Evolutionary conservation across 1,140 invertebrate genomes (phyloP).

Genomic region (Orius laevigatus): DNA sequence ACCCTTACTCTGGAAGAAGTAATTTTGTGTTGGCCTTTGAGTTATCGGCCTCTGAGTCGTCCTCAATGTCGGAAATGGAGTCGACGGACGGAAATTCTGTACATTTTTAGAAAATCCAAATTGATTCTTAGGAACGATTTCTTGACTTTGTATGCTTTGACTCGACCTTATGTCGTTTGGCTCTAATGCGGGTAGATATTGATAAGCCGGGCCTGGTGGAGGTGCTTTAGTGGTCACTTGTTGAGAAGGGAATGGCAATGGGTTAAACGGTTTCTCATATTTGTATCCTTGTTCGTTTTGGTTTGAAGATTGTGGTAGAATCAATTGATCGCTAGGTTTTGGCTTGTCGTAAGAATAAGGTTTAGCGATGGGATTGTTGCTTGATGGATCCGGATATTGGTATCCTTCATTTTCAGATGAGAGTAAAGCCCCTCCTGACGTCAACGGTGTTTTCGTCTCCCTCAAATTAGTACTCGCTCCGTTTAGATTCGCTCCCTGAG

Average conservation of each 20-base stretch:
- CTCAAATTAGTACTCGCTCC: neutral
- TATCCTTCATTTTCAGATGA: neutral
- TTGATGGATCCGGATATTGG: neutral
- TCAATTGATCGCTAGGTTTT: neutral
- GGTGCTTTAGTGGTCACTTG: neutral
- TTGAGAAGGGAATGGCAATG: neutral
- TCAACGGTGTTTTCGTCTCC: neutral
- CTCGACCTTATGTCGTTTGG: neutral
- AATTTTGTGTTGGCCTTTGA: no score
- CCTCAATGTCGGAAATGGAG: no score
- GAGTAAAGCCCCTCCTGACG: neutral
- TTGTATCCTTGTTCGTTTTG: neutral
- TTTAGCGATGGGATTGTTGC: neutral
- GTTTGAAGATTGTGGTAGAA: neutral
- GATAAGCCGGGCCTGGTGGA: neutral
- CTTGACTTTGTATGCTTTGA: no score
- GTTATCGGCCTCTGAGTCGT: no score
- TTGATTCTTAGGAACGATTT: no score
- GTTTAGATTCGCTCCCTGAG: constrained; percentile 5
- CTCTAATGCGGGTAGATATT: neutral
- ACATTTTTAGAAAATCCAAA: no score
- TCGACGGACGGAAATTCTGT: no score
- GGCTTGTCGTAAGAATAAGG: neutral
- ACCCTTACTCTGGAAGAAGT: no score
- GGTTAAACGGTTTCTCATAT: neutral